Base-by-base conservation (phyloP, 2,888 invertebrate species). In the Acronicta aceris region DNA sequence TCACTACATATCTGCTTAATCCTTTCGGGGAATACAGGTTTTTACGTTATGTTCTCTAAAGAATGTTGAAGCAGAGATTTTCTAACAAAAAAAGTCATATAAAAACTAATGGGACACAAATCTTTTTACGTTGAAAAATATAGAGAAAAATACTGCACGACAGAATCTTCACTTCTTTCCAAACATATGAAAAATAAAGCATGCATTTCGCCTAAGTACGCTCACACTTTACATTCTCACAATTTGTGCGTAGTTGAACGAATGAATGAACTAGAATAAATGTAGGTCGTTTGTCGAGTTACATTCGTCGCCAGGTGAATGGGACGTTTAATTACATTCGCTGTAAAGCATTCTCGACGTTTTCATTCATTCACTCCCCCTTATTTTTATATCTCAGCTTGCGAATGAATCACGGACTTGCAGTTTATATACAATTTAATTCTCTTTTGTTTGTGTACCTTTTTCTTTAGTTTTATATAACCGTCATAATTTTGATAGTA, bases 301-400 rank as follows among this genome's bases (percentile, higher is more conserved):
- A 77, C 72, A 79, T 82, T 81, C 76, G 74, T 71, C 65, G 66
- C 65, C 62, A 76, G 78, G 74, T 84, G 85, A 88, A 88, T 86
- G 81, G 77, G 75, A 84, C 77, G 81, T 80, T 83, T 89, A 88
- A 88, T 88, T 88, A 87, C 86, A 86, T 88, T 85, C 84, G 71
- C 76, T 76, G 73, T 76, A 76, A 81, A 82, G 79, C 74, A 71
- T 75, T 81, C 79, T 77, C 67, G 66, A 72, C 78, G 59, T 65
- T 76, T 74, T 69, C 79, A 79, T 82, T 86, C 85, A 81, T 77
- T 86, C 84, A 75, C 65, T 80, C 69, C 43, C 46, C 57, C 58
- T 50, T 66, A 65, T 66, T 61, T 76, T 76, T 65, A 57, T 70
- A 71, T 67, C 68, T 64, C 43, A 16, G 61, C 38, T 59, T 25